Base-by-base conservation (phyloP, 2,113 vertebrate species). In the Cheilinus undulatus region DNA sequence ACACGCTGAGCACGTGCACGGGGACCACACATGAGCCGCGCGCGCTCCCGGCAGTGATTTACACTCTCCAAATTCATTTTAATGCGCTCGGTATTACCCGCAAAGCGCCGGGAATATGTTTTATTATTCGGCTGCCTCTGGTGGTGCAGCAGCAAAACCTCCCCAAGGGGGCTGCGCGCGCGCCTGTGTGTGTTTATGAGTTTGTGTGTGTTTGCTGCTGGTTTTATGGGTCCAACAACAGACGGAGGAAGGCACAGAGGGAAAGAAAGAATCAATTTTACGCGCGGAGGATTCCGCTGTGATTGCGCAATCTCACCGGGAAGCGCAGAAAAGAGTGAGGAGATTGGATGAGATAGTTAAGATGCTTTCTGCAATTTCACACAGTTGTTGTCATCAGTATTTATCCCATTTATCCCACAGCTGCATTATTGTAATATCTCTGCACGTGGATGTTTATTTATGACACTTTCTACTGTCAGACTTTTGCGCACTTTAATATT, bases 291-390 rank as follows among this genome's bases (percentile, higher is more conserved):
- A 90, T 80, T 84, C 80, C 59, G 82, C 64, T 73, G 78, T 89
- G 76, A 88, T 92, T 89, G 86, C 77, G 87, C 87, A 88, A 91
- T 89, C 81, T 89, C 86, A 88, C 73, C 84, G 89, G 89, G 86
- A 88, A 86, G 79, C 66, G 78, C 63, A 51, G 78, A 79, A 69
- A 81, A 82, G 79, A 76, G 76, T 71, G 84, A 77, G 77, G 72
- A 76, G 59, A 61, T 64, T 60, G 82, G 57, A 80, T 64, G 76
- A 69, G n/a, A n/a, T n/a, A n/a, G n/a, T n/a, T n/a, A n/a, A n/a
- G n/a, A n/a, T n/a, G n/a, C n/a, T n/a, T n/a, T n/a, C n/a, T n/a
- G n/a, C n/a, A n/a, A n/a, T n/a, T n/a, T n/a, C n/a, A n/a, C n/a
- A n/a, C n/a, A n/a, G n/a, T n/a, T n/a, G n/a, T n/a, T n/a, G n/a